phyloP scores from a whole-genome alignment of 2,113 vertebrate genomes.

The Nothoprocta perdicaria region DNA sequence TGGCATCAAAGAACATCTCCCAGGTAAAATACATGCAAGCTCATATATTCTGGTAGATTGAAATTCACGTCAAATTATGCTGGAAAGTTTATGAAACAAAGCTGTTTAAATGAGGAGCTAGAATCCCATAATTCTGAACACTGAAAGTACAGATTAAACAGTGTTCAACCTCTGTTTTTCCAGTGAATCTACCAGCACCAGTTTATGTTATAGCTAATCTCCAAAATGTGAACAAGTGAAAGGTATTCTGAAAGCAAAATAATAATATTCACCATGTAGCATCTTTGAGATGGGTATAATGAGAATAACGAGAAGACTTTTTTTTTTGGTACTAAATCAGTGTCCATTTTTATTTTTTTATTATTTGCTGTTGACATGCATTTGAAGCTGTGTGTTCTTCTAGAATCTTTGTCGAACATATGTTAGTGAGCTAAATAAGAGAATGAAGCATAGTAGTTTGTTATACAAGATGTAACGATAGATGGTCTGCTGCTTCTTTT shows the following conservation, averaged over 20 bases:
- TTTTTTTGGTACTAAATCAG: not conserved
- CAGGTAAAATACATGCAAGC: conserved; percentile 84
- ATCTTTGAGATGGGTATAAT: not conserved
- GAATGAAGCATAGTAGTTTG: not conserved
- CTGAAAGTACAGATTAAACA: not conserved
- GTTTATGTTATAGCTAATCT: not conserved
- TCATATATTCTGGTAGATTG: not conserved
- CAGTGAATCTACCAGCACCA: not conserved
- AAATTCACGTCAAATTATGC: not conserved
- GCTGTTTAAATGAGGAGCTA: not conserved
- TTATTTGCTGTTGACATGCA: not conserved
- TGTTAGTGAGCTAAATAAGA: not conserved
- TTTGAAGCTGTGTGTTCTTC: not conserved
- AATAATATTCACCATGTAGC: not conserved
- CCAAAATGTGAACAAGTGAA: not conserved
- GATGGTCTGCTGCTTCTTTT: not conserved
- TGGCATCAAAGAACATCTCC: conserved; percentile 91
- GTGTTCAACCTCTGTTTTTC: not conserved
- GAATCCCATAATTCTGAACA: not conserved
- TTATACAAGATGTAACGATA: not conserved
- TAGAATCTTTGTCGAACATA: not conserved
- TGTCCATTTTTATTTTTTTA: not conserved
- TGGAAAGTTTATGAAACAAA: conserved; percentile 18
- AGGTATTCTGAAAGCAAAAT: not conserved
- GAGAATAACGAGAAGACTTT: not conserved